Evolutionary conservation across 2,888 invertebrate genomes (phyloP).

Genomic region (Perizoma affinitatum): DNA sequence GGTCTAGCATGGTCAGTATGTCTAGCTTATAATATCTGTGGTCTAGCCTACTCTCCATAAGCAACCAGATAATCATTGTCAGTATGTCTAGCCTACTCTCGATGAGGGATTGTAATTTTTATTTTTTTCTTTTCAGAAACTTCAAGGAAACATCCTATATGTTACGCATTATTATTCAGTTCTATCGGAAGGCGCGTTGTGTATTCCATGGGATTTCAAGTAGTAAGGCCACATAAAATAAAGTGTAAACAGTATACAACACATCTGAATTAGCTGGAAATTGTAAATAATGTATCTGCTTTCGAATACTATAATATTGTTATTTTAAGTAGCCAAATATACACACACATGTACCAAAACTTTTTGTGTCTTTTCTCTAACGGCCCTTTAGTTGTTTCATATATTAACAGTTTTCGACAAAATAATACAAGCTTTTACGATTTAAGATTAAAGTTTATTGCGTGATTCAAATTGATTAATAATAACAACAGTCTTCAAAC

Average conservation of each 20-base stretch:
- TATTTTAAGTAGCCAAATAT: constrained; percentile 9
- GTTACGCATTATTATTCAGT: constrained; percentile 97
- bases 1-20: too few relatives aligned
- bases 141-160: constrained; percentile 89
- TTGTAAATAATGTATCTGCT: too few relatives aligned
- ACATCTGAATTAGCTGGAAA: too few relatives aligned
- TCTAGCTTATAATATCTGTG: too few relatives aligned
- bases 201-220: constrained; percentile 97
- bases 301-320: too few relatives aligned
- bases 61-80: too few relatives aligned
- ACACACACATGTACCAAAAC: constrained; percentile 1
- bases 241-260: too few relatives aligned
- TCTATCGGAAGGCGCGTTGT: constrained; percentile 94
- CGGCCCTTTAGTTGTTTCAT: neutral
- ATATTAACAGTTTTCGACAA: neutral
- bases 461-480: constrained; percentile 20
- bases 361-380: neutral
- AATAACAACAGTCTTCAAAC: constrained; percentile 37
- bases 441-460: constrained; percentile 45
- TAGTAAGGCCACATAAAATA: constrained; percentile 43
- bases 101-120: neutral
- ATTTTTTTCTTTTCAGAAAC: constrained; percentile 66
- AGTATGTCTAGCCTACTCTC: too few relatives aligned
- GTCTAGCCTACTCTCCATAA: too few relatives aligned
- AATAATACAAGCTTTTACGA: constrained; percentile 3